phyloP scores from a whole-genome alignment of 2,888 invertebrate genomes.

The Lampropteryx suffumata region DNA sequence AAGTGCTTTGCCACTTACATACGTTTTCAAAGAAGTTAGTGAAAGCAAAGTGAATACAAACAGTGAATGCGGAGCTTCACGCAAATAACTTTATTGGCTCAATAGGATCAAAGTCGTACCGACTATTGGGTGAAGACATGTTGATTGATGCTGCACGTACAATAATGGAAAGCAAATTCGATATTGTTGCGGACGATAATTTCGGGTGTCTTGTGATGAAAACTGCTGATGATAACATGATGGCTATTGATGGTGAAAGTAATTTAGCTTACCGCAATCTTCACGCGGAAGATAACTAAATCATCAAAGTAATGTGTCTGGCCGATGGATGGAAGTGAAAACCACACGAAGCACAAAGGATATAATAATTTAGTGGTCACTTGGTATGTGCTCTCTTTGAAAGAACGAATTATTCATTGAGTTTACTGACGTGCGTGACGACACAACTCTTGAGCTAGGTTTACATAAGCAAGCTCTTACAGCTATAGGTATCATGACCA shows the following conservation, averaged over 20 bases:
- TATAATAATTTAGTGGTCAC: conserved; percentile 2
- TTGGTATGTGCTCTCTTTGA: background rate
- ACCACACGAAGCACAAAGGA: conserved; percentile 37
- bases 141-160: conserved; percentile 30
- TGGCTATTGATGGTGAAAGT: conserved; percentile 64
- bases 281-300: conserved; percentile 47
- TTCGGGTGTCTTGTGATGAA: conserved; percentile 46
- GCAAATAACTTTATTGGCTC: conserved; percentile 30
- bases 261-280: conserved; percentile 55
- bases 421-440: background rate
- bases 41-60: conserved; percentile 37
- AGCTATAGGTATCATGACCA: no score
- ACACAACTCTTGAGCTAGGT: no score
- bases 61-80: conserved; percentile 27
- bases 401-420: no score
- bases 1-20: conserved; percentile 16
- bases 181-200: conserved; percentile 36
- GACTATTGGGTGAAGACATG: conserved; percentile 29
- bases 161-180: conserved; percentile 28
- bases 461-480: no score
- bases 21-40: conserved; percentile 16
- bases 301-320: conserved; percentile 37
- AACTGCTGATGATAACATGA: conserved; percentile 37
- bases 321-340: conserved; percentile 44
- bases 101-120: conserved; percentile 30